Base-by-base conservation (phyloP, 2,888 invertebrate species). In the Andrena bucephala region DNA sequence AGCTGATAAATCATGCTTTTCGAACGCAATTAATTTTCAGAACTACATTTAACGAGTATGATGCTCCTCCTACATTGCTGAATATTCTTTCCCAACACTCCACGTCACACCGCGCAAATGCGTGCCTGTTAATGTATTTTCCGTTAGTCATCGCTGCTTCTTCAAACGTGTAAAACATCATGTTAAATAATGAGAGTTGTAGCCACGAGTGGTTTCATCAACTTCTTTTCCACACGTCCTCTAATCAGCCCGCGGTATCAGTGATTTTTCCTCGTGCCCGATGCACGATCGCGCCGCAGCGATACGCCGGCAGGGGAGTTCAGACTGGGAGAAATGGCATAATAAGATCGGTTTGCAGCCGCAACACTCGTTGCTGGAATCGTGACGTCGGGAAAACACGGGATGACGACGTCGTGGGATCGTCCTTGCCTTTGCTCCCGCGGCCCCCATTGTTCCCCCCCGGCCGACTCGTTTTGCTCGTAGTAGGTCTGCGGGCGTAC, bases 341-440 rank as follows among this genome's bases (percentile, higher is more conserved):
- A 89, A 89, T 78, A 78, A 86, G 83, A 85, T 87, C 81, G 80
- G 83, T 63, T 76, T 80, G 77, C 68, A 73, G 79, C 60, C 54
- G 82, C 74, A 82, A 83, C 82, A 50, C 84, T 76, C 74, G 81
- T 78, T 33, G 70, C 69, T 74, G 50, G 42, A 50, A 78, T 72
- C 77, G 75, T 77, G 83, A 85, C 78, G 82, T 73, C 74, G 65
- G 83, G 83, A 67, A 77, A 78, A 73, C 72, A 77, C 77, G 74
- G 81, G 83, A 84, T 77, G 79, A 92, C 88, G 90, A 88, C 91
- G 89, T 91, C 93, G 93, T 94, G 93, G 91, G 93, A 94, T 93
- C 93, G 93, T 93, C 93, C 93, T 94, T 94, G 93, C 90, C 89
- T 91, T 91, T 82, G 88, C 93, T 94, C 93, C 92, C 93, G 93